A percentile compares a stretch with the other conserved stretches of the same genome.
These are phyloP conservation scores for Platypus cylindrus DNA, from an alignment of 2,888 invertebrate species.

Conservation along the genomic window DNA sequence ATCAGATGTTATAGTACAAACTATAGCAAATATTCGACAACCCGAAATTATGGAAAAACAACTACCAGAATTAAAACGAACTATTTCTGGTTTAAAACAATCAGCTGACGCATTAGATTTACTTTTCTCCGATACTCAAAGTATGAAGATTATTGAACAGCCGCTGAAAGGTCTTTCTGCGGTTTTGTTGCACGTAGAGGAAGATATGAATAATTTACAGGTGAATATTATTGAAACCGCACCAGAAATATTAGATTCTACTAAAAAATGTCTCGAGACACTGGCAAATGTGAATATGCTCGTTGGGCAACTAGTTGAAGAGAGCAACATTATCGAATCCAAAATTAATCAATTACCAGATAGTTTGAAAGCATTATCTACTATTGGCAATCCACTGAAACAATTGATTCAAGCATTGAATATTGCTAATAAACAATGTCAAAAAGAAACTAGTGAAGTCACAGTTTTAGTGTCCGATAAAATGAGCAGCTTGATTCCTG, in stretches of 20 bases:
- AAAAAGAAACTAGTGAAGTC: conserved; percentile 15
- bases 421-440: conserved; percentile 25
- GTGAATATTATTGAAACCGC: background rate
- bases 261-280: conserved; percentile 9
- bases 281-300: conserved; percentile 16
- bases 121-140: conserved; percentile 7
- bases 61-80: conserved; percentile 15
- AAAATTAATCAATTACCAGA: conserved; percentile 14
- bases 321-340: conserved; percentile 15
- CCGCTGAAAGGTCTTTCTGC: conserved; percentile 13
- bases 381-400: conserved; percentile 32
- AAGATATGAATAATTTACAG: background rate
- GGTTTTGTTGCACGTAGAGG: background rate
- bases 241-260: conserved; percentile 1
- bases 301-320: conserved; percentile 18
- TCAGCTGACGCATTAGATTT: conserved; percentile 11
- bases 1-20: conserved; percentile 4
- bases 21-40: conserved; percentile 5
- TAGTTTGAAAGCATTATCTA: conserved; percentile 22
- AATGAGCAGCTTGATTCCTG: conserved; percentile 16
- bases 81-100: conserved; percentile 11
- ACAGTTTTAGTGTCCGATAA: conserved; percentile 13
- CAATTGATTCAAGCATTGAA: conserved; percentile 29
- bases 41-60: conserved; percentile 13
- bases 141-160: conserved; percentile 8